phyloP scores from a whole-genome alignment of 2,113 vertebrate genomes.

The Stegostoma tigrinum region DNA sequence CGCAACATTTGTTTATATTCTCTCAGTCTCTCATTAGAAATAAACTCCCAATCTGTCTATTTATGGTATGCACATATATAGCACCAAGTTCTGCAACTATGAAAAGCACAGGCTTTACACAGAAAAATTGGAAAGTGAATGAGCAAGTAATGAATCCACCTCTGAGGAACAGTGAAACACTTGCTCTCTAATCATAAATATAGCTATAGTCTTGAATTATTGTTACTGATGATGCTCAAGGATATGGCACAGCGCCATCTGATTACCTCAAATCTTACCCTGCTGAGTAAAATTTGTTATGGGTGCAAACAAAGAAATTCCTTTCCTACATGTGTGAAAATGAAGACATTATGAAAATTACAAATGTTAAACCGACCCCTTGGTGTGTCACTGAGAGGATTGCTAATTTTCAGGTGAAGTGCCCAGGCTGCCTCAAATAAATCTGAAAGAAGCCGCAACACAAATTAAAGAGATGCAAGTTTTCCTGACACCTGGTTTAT shows the following conservation, averaged over 20 bases:
- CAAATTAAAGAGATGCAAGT: not conserved
- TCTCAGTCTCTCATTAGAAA: not conserved
- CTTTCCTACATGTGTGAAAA: not conserved
- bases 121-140: not conserved
- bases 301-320: not conserved
- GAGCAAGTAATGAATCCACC: not conserved
- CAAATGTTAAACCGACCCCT: not conserved
- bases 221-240: not conserved
- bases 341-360: not conserved
- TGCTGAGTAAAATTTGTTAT: not conserved
- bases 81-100: not conserved
- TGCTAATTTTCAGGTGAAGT: not conserved
- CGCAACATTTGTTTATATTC: not conserved
- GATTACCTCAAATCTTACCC: not conserved
- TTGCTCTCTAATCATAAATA: not conserved
- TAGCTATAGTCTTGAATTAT: no score
- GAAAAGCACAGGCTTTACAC: not conserved
- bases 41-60: not conserved
- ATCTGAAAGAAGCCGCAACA: not conserved
- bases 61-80: not conserved
- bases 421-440: not conserved
- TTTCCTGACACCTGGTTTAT: not conserved
- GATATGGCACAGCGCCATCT: not conserved
- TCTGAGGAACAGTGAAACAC: not conserved
- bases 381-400: not conserved